Evolutionary conservation across 2,888 invertebrate genomes (phyloP).

Genomic region (Xylocampa areola): DNA sequence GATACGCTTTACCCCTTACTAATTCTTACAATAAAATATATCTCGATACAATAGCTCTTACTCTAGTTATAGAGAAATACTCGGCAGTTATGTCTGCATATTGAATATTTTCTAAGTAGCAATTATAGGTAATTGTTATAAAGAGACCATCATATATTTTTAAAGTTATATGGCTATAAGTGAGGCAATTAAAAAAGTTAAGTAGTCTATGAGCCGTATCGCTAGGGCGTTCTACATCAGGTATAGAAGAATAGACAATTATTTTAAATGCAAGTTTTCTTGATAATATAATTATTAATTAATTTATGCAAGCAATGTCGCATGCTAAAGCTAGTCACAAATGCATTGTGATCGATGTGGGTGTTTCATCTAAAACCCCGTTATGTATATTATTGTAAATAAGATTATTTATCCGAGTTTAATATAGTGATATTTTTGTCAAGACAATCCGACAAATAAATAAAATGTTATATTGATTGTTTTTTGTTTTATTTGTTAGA

Average conservation of each 20-base stretch:
- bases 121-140: background rate
- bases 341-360: conserved; percentile 52
- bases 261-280: conserved; percentile 47
- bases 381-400: conserved; percentile 63
- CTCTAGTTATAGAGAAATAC: conserved; percentile 18
- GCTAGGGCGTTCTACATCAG: conserved; percentile 10
- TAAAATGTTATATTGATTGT: conserved; percentile 65
- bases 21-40: conserved; percentile 9
- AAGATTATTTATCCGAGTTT: conserved; percentile 63
- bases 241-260: conserved; percentile 29
- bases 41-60: conserved; percentile 21
- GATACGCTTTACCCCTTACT: conserved; percentile 31
- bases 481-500: conserved; percentile 46
- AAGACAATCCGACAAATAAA: conserved; percentile 69
- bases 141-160: conserved; percentile 1
- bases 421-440: conserved; percentile 73
- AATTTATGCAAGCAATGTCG: conserved; percentile 37
- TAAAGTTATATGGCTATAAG: background rate
- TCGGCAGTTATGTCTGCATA: conserved; percentile 1
- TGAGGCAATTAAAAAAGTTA: too few relatives aligned
- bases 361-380: conserved; percentile 47
- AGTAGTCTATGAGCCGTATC: too few relatives aligned
- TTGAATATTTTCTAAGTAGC: background rate
- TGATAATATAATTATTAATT: conserved; percentile 29
- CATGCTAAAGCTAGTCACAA: conserved; percentile 56